Evolutionary conservation across 2,888 invertebrate genomes (phyloP).

Genomic region (Apodemia duryi): DNA sequence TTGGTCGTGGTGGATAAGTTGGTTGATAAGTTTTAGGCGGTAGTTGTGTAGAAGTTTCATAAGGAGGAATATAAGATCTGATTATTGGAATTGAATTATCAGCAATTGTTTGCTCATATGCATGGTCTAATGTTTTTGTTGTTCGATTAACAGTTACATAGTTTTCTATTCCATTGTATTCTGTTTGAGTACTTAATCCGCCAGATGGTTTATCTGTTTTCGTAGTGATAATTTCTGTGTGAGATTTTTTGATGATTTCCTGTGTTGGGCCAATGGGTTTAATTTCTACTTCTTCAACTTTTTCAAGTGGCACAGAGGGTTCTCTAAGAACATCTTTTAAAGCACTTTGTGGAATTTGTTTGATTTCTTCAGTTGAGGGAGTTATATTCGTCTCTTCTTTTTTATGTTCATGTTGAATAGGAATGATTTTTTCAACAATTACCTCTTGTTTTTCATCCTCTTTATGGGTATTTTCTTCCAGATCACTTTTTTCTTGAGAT

Average conservation of each 20-base stretch:
- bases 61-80: constrained; percentile 62
- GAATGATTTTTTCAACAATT: constrained; percentile 25
- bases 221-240: constrained; percentile 63
- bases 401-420: constrained; percentile 28
- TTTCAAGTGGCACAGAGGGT: constrained; percentile 65
- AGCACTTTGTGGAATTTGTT: constrained; percentile 35
- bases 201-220: constrained; percentile 49
- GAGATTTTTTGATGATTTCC: constrained; percentile 59
- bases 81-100: constrained; percentile 48
- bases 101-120: constrained; percentile 49
- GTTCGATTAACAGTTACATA: constrained; percentile 68
- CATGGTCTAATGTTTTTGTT: constrained; percentile 61
- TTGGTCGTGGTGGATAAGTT: constrained; percentile 49
- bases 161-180: constrained; percentile 67
- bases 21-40: constrained; percentile 61
- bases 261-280: constrained; percentile 61
- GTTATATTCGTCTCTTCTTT: constrained; percentile 32
- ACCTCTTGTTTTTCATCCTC: constrained; percentile 14
- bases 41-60: constrained; percentile 49
- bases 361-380: constrained; percentile 28
- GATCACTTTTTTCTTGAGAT: constrained; percentile 26
- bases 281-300: constrained; percentile 70
- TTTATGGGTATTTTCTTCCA: constrained; percentile 27
- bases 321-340: constrained; percentile 53
- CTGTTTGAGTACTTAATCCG: constrained; percentile 59